Evolutionary conservation across 1,140 invertebrate species (phyloP).

Genomic region (Drosophila ironensis): DNA sequence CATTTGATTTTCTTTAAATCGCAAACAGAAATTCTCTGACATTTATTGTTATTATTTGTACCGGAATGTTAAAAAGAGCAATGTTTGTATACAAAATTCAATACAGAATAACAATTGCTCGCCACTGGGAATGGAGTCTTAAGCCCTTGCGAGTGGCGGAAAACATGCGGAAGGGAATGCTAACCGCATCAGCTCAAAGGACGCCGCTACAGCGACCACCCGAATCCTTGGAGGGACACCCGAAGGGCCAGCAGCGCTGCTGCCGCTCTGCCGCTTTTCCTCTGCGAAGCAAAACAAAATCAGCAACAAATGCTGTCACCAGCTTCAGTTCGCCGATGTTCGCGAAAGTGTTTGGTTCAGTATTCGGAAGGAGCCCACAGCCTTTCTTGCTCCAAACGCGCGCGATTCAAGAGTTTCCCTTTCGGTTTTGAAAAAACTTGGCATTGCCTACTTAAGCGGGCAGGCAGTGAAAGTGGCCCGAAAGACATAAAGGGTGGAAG

Average conservation of each 20-base stretch:
- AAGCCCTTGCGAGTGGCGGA: not conserved
- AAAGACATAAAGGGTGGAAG: conserved; percentile 9
- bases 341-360: conserved; percentile 52
- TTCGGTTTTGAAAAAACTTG: conserved; percentile 37
- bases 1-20: conserved; percentile 59
- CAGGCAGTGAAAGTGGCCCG: conserved; percentile 3
- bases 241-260: conserved; percentile 17
- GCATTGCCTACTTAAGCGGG: conserved; percentile 37
- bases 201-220: conserved; percentile 34
- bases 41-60: too few relatives aligned
- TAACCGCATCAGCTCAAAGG: conserved; percentile 11
- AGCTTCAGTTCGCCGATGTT: conserved; percentile 71
- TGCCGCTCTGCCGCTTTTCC: conserved; percentile 26
- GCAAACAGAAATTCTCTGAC: not conserved
- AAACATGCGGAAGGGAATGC: not conserved
- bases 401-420: conserved; percentile 22
- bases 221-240: conserved; percentile 8
- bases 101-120: not conserved
- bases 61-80: too few relatives aligned
- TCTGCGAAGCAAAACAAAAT: conserved; percentile 60
- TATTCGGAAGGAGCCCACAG: not conserved
- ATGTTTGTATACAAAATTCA: too few relatives aligned
- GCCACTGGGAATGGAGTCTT: conserved; percentile 10
- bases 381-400: conserved; percentile 3
- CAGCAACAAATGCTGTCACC: conserved; percentile 70